Percentiles rank a stretch among this genome's conserved stretches.
phyloP scores from a whole-genome alignment of 37 sponge, comb jelly and placozoan genomes.

The Crambe crambe region DNA sequence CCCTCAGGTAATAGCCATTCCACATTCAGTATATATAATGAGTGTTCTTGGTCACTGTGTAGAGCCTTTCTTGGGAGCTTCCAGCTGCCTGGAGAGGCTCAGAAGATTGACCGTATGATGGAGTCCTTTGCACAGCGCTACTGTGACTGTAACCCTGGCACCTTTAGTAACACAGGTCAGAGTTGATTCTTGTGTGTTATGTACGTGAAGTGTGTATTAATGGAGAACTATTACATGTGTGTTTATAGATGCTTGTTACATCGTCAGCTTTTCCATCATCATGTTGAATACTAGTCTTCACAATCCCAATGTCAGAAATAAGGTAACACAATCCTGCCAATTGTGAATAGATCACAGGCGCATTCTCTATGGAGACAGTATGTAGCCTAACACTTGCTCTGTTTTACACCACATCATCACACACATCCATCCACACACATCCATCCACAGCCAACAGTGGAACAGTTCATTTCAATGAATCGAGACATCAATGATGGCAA shows the following conservation, averaged over 20 bases:
- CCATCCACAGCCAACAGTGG: slow-evolving; percentile 53
- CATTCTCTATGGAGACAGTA: not conserved
- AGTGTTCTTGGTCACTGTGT: not conserved
- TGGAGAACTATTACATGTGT: not conserved
- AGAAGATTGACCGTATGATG: slow-evolving; percentile 98
- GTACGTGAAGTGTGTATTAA: not conserved
- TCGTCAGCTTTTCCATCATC: slow-evolving; percentile 89
- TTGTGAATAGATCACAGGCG: not conserved
- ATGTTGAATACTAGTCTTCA: slow-evolving; percentile 97
- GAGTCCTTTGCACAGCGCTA: slow-evolving; percentile 91
- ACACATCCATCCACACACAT: not conserved
- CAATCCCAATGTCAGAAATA: slow-evolving; percentile 85
- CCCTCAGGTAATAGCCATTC: slow-evolving; percentile 78
- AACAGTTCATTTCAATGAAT: slow-evolving; percentile 91
- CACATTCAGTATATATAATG: not conserved
- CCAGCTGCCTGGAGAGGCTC: slow-evolving; percentile 92
- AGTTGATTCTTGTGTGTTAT: not conserved
- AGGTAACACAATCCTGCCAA: slow-evolving; percentile 67
- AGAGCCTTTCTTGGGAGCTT: slow-evolving; percentile 83
- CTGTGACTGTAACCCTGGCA: slow-evolving; percentile 74
- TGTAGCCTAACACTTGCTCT: too few relatives aligned
- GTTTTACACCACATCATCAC: not conserved
- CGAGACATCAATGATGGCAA: slow-evolving; percentile 87
- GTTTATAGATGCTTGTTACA: slow-evolving; percentile 87
- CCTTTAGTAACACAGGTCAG: slow-evolving; percentile 81